Percentiles rank a stretch among this genome's conserved stretches.
Evolutionary conservation across 2,113 vertebrate genomes (phyloP).

Genomic region (Eira barbara): DNA sequence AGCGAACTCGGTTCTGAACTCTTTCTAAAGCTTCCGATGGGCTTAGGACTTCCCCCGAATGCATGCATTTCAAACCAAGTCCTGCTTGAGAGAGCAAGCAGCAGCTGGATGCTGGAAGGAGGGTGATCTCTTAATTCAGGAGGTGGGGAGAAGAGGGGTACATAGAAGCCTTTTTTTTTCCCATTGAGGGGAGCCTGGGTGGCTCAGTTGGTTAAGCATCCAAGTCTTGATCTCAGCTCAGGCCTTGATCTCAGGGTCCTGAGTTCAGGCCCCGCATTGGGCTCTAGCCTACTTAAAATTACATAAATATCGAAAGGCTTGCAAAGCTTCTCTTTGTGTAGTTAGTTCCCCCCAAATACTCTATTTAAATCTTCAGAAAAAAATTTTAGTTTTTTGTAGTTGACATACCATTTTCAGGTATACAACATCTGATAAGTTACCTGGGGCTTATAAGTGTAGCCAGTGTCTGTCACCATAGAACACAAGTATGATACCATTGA

Average conservation of each 20-base stretch:
- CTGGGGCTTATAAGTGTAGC: neutral
- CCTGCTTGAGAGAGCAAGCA: neutral
- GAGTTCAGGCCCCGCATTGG: neutral
- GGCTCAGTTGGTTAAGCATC: neutral
- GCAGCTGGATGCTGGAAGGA: neutral
- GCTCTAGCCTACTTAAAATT: neutral
- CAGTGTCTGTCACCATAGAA: neutral
- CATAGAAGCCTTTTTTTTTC: neutral
- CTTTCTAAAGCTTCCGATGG: neutral
- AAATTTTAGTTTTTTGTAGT: neutral
- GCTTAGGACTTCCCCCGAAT: neutral
- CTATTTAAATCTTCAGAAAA: neutral
- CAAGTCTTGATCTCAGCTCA: neutral
- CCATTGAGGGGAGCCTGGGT: neutral
- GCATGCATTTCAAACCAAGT: too few species aligned
- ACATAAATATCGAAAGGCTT: neutral
- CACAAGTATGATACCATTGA: accelerated
- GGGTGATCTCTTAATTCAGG: neutral
- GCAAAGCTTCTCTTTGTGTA: neutral
- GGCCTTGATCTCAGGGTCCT: neutral
- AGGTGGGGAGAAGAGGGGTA: too few species aligned
- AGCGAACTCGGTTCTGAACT: neutral
- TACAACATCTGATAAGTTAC: neutral
- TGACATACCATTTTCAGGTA: too few species aligned
- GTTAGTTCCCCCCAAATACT: neutral